phyloP scores from a whole-genome alignment of 2,888 invertebrate species.

The Agapostemon virescens region DNA sequence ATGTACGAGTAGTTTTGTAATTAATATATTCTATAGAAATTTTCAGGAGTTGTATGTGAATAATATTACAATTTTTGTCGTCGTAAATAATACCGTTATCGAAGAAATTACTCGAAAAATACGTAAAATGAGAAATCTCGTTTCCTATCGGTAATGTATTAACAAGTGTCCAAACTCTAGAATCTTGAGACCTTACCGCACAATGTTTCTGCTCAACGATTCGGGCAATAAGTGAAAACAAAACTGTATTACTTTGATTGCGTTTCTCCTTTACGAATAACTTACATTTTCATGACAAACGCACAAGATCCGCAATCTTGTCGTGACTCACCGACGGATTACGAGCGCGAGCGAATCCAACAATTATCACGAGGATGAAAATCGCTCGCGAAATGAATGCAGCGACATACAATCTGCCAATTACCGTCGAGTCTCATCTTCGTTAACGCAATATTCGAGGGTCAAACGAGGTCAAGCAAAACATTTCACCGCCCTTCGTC shows the following conservation, averaged over 20 bases:
- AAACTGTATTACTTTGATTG: not conserved
- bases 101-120: too few relatives aligned
- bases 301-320: not conserved
- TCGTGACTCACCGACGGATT: not conserved
- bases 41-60: too few relatives aligned
- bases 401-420: not conserved
- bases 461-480: not conserved
- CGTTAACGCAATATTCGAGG: constrained; percentile 15
- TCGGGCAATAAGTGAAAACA: not conserved
- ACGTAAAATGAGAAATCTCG: too few relatives aligned
- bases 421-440: not conserved
- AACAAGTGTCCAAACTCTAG: too few relatives aligned
- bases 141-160: too few relatives aligned
- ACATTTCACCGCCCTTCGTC: not conserved
- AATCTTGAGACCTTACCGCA: too few relatives aligned
- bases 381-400: not conserved
- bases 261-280: not conserved
- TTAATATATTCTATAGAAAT: too few relatives aligned
- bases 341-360: not conserved
- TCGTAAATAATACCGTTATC: too few relatives aligned
- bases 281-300: not conserved
- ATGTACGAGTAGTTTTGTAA: too few relatives aligned
- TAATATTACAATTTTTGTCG: too few relatives aligned
- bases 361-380: not conserved
- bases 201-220: not conserved